phyloP scores from a whole-genome alignment of 2,888 invertebrate genomes.

The Pardosa pseudoannulata region DNA sequence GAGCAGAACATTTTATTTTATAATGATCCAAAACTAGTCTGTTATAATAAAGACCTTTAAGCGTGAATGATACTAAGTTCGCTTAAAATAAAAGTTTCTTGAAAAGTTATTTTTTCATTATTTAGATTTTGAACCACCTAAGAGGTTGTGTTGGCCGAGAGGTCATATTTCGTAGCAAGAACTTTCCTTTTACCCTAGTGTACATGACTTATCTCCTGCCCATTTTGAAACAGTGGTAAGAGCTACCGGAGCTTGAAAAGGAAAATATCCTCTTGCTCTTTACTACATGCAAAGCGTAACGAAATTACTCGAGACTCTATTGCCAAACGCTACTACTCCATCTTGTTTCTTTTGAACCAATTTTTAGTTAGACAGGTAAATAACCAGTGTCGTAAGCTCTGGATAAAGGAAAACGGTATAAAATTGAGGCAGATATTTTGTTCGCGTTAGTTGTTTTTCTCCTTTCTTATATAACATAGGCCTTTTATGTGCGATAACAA shows the following conservation, averaged over 20 bases:
- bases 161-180: too few relatives aligned
- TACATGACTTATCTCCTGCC: too few relatives aligned
- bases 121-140: too few relatives aligned
- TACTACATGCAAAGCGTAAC: neutral
- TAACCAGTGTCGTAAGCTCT: neutral
- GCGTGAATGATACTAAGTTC: too few relatives aligned
- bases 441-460: neutral
- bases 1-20: too few relatives aligned
- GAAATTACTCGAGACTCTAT: neutral
- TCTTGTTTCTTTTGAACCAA: constrained; percentile 11
- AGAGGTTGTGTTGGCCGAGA: too few relatives aligned
- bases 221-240: neutral
- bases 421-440: neutral
- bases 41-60: too few relatives aligned
- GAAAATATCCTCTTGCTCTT: too few relatives aligned
- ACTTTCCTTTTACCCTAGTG: too few relatives aligned
- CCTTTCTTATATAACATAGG: neutral
- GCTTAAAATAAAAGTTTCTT: too few relatives aligned
- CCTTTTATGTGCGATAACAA: neutral
- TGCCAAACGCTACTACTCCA: neutral
- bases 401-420: neutral
- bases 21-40: too few relatives aligned
- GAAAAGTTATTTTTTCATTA: too few relatives aligned
- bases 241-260: neutral
- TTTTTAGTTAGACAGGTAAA: neutral